These are phyloP conservation scores for Carpatolechia fugitivella DNA, from an alignment of 2,888 invertebrate genomes.

Conservation along the genomic window DNA sequence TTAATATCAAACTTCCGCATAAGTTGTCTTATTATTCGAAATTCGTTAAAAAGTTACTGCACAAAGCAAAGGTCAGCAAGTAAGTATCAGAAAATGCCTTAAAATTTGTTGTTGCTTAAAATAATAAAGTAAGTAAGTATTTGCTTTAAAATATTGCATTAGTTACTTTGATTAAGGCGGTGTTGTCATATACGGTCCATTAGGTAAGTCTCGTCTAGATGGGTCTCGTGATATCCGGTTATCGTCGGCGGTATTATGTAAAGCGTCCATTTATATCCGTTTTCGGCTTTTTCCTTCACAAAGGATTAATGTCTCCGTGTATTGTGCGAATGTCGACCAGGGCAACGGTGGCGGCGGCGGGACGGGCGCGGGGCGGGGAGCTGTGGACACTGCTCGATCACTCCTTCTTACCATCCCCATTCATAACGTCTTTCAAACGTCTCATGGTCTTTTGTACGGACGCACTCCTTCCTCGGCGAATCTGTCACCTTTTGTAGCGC, in stretches of 20 bases:
- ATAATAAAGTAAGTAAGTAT: too few relatives aligned
- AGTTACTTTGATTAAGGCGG: not conserved
- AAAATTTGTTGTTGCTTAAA: too few relatives aligned
- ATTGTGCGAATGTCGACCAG: slow-evolving; percentile 33
- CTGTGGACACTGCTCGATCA: slow-evolving; percentile 65
- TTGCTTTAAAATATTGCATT: not conserved
- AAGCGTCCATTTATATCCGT: slow-evolving; percentile 34
- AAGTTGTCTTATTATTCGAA: too few relatives aligned
- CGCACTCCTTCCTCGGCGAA: slow-evolving; percentile 57
- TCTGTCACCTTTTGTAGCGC: slow-evolving; percentile 71
- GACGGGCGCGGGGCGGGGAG: slow-evolving; percentile 26
- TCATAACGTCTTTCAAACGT: slow-evolving; percentile 73
- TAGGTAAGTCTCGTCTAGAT: slow-evolving; percentile 1
- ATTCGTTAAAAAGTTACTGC: too few relatives aligned
- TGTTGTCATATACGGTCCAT: slow-evolving; percentile 4
- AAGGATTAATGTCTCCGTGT: slow-evolving; percentile 51
- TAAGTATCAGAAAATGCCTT: too few relatives aligned
- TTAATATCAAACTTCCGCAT: too few relatives aligned
- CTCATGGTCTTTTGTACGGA: slow-evolving; percentile 53
- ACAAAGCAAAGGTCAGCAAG: too few relatives aligned
- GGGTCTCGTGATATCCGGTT: slow-evolving; percentile 14
- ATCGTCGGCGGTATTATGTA: slow-evolving; percentile 25
- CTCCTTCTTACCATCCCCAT: slow-evolving; percentile 71
- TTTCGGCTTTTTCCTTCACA: slow-evolving; percentile 36
- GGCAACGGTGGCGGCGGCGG: slow-evolving; percentile 33